Base-by-base conservation (phyloP, 2,113 vertebrate genomes). In the Stercorarius parasiticus region DNA sequence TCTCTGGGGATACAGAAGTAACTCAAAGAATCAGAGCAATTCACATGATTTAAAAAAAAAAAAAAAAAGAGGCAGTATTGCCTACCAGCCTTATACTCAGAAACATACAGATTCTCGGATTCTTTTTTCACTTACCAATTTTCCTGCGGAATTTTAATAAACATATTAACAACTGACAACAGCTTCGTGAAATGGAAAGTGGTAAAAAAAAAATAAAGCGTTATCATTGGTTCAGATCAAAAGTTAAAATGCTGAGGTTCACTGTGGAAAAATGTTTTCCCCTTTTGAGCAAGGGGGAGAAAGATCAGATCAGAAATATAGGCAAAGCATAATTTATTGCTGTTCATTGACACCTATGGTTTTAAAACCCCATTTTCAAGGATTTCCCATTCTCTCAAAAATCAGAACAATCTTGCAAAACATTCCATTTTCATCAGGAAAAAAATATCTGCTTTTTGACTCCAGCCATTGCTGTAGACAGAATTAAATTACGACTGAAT, bases 91-190 rank as follows among this genome's bases (percentile, higher is more conserved):
- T 87, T 86, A 58, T 65, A 47, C 15, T 27, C 56, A 61, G 61
- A 82, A 93, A 87, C 26, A 19, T 6, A 49, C 7, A 77, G 58
- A 42, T 0, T 5, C 32, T 34, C 8, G 19, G 32, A 59, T 59
- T 59, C 56, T 36, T 36, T 36, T 59, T 45, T 84, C 69, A 56
- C 0, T 0, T 65, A 64, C 34, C 52, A 80, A 16, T 88, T 49
- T 81, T 85, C 62, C 58, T 36, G 29, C 12, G 71, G n/a, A 74
- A 94, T 64, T 84, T 94, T 82, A 92, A 67, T 21, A 90, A 88
- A 65, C 40, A 7, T 43, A 36, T 25, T 66, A 92, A 81, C 38
- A 90, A 40, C 8, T 64, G 38, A 13, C 50, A 81, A 26, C 36
- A 59, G 53, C 34, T 83, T 67, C 52, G 26, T 59, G 53, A 79